Percentiles rank a stretch among this genome's conserved stretches.
phyloP scores from a whole-genome alignment of 2,797 vertebrate genomes.

The Aldrovandia affinis region DNA sequence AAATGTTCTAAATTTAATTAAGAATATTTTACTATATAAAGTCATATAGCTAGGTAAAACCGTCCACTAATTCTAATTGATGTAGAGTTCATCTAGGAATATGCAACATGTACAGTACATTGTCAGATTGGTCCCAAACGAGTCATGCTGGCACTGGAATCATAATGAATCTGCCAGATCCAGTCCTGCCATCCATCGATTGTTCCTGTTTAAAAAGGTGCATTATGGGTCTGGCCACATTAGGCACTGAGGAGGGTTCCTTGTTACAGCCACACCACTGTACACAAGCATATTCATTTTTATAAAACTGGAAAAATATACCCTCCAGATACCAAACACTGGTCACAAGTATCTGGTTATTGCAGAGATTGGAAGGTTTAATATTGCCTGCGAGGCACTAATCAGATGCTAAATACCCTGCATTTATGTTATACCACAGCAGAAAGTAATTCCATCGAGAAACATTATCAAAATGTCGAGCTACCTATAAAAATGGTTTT shows the following conservation, averaged over 20 bases:
- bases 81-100: conserved; percentile 5
- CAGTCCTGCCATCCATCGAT: neutral
- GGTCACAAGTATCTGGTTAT: neutral
- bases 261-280: neutral
- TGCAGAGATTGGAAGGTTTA: neutral
- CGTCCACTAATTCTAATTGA: neutral
- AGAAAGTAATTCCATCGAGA: neutral
- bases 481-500: too few species aligned
- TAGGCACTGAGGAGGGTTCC: neutral
- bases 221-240: neutral
- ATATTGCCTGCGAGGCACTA: neutral
- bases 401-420: conserved; percentile 4
- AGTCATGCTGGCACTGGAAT: neutral
- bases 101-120: neutral
- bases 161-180: neutral
- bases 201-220: neutral
- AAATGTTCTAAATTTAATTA: neutral
- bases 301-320: neutral
- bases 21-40: neutral
- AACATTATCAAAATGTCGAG: neutral
- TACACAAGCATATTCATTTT: neutral
- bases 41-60: neutral
- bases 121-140: neutral
- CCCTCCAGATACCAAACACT: neutral
- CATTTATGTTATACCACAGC: conserved; percentile 1